A percentile compares a stretch with the other conserved stretches of the same genome.
Conservation (phyloP, 2,113 vertebrate species). For the Heterochromis multidens region DNA sequence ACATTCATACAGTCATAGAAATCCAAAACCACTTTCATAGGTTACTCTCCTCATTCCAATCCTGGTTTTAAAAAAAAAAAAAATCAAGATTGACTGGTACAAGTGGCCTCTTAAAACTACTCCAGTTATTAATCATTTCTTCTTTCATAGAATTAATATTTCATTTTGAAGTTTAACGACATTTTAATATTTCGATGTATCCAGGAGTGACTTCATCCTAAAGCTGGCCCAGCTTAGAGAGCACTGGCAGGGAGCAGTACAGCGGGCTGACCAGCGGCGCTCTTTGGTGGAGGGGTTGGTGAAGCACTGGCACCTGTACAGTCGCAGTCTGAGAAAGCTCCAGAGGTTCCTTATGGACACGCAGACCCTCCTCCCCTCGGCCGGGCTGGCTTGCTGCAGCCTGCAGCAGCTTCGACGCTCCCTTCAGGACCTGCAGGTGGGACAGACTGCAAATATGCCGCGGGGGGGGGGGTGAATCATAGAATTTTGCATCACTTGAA, state of each 20-base stretch:
- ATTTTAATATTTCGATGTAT: neutral
- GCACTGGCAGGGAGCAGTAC: conserved; percentile 82
- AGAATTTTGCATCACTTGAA: neutral
- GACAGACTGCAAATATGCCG: too few relatives aligned
- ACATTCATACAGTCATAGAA: too few relatives aligned
- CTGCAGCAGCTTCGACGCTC: conserved; percentile 74
- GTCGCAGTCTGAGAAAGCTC: conserved; percentile 73
- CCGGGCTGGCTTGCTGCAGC: conserved; percentile 72
- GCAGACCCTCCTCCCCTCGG: conserved; percentile 66
- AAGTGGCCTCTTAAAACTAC: neutral
- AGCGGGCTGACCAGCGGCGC: conserved; percentile 76
- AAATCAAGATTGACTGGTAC: neutral
- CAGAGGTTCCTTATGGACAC: conserved; percentile 74
- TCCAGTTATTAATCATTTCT: neutral
- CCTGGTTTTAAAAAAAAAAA: neutral
- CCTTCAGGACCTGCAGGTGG: conserved; percentile 70
- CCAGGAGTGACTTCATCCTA: conserved; percentile 83
- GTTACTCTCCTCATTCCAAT: neutral
- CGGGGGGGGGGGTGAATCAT: too few relatives aligned
- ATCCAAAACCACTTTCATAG: too few relatives aligned
- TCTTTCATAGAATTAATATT: neutral
- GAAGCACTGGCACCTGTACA: conserved; percentile 82
- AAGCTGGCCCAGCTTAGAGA: conserved; percentile 82
- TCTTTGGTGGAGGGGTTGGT: conserved; percentile 73
- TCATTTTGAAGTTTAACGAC: neutral